Conservation (phyloP, 1,140 invertebrate species). For the Calliphora vicina region DNA sequence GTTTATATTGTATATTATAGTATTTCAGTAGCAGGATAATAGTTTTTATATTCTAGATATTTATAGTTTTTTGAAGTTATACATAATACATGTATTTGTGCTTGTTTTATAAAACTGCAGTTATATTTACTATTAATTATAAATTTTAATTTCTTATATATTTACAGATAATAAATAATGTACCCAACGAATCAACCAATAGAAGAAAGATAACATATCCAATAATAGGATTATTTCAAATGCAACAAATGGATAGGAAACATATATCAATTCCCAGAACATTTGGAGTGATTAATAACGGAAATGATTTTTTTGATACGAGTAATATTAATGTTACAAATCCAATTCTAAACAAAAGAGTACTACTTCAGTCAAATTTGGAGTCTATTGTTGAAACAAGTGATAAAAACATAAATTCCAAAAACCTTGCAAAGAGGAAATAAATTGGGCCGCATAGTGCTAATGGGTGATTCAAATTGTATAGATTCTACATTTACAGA, state of each 20-base stretch:
- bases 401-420: slow-evolving; percentile 1
- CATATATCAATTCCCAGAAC: not conserved
- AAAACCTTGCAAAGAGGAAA: slow-evolving; percentile 38
- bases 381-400: not conserved
- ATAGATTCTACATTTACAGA: slow-evolving; percentile 89
- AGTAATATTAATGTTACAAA: slow-evolving; percentile 20
- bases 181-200: not conserved
- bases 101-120: no score
- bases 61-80: no score
- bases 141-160: not conserved
- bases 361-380: slow-evolving; percentile 40
- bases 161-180: not conserved
- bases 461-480: slow-evolving; percentile 97
- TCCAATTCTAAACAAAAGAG: slow-evolving; percentile 48
- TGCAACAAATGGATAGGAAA: not conserved
- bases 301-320: not conserved
- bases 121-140: no score
- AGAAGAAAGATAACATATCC: not conserved
- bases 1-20: no score
- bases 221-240: slow-evolving; percentile 22
- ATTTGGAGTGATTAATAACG: not conserved
- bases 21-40: no score
- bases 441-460: slow-evolving; percentile 74
- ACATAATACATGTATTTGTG: no score
- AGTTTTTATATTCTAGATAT: no score